A percentile compares a stretch with the other conserved stretches of the same genome.
Conservation (phyloP, 2,888 invertebrate species). For the Drosophila buzzatii region DNA sequence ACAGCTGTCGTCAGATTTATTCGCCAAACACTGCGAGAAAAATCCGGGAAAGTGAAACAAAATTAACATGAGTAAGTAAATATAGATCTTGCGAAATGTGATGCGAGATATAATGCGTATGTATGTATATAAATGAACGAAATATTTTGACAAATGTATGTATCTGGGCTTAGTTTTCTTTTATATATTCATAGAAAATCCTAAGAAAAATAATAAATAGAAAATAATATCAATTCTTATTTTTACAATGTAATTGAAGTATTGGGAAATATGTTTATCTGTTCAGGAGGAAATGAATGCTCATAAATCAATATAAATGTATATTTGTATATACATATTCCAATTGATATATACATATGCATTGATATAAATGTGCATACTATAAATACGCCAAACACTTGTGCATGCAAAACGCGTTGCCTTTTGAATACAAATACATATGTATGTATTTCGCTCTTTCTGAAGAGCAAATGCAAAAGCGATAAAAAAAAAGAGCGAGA, state of each 20-base stretch:
- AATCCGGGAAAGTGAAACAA: conserved; percentile 25
- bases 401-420: neutral
- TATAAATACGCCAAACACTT: neutral
- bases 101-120: neutral
- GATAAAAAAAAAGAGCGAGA: too few species aligned
- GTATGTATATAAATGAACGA: too few species aligned
- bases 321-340: neutral
- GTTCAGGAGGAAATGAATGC: neutral
- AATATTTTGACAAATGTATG: neutral
- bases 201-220: neutral
- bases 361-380: neutral
- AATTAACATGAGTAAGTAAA: neutral
- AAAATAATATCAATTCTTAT: neutral
- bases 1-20: neutral
- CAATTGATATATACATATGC: neutral
- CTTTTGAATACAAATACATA: neutral
- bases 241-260: too few species aligned
- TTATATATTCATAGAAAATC: neutral
- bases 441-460: neutral
- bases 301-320: too few species aligned
- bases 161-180: neutral
- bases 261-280: neutral
- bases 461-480: conserved; percentile 3
- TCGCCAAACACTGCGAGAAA: neutral
- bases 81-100: neutral